A percentile compares a stretch with the other conserved stretches of the same genome.
phyloP scores from a whole-genome alignment of 2,797 vertebrate genomes.

The Tadarida brasiliensis region DNA sequence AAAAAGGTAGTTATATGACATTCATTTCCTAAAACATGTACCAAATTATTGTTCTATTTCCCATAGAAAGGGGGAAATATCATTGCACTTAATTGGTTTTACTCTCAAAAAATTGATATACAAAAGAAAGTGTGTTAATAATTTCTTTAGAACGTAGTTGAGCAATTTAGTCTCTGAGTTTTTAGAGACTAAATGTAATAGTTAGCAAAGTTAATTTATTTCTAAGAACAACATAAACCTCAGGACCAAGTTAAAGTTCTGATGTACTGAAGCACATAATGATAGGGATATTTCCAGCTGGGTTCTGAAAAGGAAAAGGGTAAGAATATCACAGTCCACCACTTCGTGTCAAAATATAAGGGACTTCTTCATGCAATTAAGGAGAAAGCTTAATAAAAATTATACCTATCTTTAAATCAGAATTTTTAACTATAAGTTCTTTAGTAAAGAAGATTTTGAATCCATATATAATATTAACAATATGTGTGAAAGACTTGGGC shows the following conservation, averaged over 20 bases:
- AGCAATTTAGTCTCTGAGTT: neutral
- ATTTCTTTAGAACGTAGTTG: conserved; percentile 21
- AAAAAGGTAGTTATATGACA: neutral
- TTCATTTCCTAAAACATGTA: neutral
- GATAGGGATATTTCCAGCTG: neutral
- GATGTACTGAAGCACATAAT: neutral
- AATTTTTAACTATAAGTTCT: neutral
- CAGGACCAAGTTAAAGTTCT: neutral
- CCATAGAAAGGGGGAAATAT: neutral
- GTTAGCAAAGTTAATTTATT: conserved; percentile 17
- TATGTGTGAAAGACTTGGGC: neutral
- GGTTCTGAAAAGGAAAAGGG: conserved; percentile 31
- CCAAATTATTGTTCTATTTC: neutral
- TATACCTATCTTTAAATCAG: neutral
- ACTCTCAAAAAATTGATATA: neutral
- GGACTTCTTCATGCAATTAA: conserved; percentile 3
- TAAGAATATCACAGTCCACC: neutral
- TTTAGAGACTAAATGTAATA: neutral
- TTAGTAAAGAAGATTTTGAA: conserved; percentile 2
- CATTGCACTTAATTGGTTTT: neutral
- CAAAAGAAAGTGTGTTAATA: neutral
- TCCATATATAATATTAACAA: neutral
- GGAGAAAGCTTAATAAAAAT: neutral
- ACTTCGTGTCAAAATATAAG: neutral
- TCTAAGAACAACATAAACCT: conserved; percentile 42